These are phyloP conservation scores for Eulemur rubriventer DNA, from an alignment of 2,797 vertebrate genomes.

Conservation along the genomic window DNA sequence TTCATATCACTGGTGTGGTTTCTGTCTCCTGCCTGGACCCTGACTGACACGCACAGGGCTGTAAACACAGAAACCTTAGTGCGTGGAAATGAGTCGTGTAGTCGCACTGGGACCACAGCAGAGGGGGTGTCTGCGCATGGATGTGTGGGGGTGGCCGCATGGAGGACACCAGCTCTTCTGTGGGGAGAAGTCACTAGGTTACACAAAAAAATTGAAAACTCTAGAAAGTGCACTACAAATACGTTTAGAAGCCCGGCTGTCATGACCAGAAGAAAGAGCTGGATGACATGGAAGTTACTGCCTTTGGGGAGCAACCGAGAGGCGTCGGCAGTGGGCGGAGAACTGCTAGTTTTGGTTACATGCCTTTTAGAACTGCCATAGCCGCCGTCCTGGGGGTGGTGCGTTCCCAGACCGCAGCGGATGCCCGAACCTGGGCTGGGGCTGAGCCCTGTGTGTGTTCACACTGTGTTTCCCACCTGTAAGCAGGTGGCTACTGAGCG, in stretches of 20 bases:
- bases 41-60: rapidly evolving
- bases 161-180: not conserved
- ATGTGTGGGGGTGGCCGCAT: not conserved
- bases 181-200: not conserved
- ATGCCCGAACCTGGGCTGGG: not conserved
- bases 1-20: not conserved
- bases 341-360: not conserved
- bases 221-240: not conserved
- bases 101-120: not conserved
- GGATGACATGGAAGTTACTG: not conserved
- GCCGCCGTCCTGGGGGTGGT: no score
- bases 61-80: not conserved
- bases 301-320: not conserved
- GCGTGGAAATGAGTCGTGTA: no score
- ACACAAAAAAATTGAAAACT: not conserved
- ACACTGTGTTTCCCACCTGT: not conserved
- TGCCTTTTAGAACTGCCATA: not conserved
- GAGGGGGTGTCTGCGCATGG: not conserved
- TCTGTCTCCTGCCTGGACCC: not conserved
- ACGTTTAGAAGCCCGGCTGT: not conserved
- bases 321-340: not conserved
- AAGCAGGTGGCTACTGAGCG: not conserved
- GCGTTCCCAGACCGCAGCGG: not conserved
- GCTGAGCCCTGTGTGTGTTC: not conserved
- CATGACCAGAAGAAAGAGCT: not conserved